Conservation (phyloP, 2,888 invertebrate genomes). For the Eupithecia inturbata region DNA sequence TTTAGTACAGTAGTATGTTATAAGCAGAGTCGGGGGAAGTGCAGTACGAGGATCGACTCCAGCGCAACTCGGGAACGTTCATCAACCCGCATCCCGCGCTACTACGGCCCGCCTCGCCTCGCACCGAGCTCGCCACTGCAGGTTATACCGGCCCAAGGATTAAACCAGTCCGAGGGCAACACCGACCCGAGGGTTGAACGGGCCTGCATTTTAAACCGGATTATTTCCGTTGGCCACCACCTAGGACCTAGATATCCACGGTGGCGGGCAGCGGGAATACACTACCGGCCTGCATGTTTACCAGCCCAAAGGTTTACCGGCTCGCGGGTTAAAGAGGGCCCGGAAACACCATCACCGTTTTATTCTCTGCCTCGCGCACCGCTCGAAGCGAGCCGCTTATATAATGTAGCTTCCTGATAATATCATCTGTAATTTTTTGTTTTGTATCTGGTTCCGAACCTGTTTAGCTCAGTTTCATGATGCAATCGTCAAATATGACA, state of each 20-base stretch:
- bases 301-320: background rate
- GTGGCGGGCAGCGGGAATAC: background rate
- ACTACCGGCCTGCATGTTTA: background rate
- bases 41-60: slow-evolving; percentile 66
- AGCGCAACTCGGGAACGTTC: slow-evolving; percentile 78
- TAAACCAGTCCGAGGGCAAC: background rate
- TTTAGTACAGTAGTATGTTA: slow-evolving; percentile 18
- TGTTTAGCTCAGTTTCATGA: background rate
- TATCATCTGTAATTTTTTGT: background rate
- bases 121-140: slow-evolving; percentile 79
- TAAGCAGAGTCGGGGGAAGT: slow-evolving; percentile 57
- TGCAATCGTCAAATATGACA: background rate
- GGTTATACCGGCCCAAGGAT: slow-evolving; percentile 55
- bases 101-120: slow-evolving; percentile 71
- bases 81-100: slow-evolving; percentile 77
- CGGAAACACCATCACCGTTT: slow-evolving; percentile 2
- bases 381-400: slow-evolving; percentile 6
- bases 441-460: background rate
- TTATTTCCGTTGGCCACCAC: slow-evolving; percentile 1
- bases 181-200: background rate
- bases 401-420: background rate
- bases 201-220: background rate
- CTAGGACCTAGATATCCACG: background rate
- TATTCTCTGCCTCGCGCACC: background rate
- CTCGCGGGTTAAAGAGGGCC: background rate